Conservation (phyloP, 2,113 vertebrate species). For the Tetrax tetrax region DNA sequence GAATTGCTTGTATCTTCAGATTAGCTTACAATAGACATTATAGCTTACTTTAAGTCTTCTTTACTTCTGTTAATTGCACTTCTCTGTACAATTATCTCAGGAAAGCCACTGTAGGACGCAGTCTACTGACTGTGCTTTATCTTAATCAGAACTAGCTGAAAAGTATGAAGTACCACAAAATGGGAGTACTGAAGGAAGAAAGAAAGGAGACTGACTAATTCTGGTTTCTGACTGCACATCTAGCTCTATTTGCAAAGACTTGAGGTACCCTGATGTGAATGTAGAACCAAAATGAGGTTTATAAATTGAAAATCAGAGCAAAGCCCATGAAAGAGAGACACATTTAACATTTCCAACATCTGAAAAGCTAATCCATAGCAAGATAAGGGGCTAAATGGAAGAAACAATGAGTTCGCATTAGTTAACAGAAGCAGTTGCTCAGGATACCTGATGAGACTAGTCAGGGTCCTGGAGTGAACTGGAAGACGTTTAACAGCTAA, state of each 20-base stretch:
- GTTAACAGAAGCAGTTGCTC: neutral
- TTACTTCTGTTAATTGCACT: neutral
- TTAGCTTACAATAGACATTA: neutral
- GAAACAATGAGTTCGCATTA: neutral
- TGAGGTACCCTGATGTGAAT: neutral
- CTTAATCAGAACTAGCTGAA: neutral
- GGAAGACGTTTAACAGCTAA: neutral
- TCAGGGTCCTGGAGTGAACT: neutral
- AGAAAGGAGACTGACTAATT: neutral
- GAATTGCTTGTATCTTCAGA: neutral
- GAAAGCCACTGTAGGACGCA: neutral
- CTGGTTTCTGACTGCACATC: neutral
- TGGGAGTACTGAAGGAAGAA: neutral
- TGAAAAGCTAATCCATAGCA: neutral
- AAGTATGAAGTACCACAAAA: neutral
- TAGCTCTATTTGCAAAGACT: neutral
- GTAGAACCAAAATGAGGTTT: neutral
- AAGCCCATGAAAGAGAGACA: neutral
- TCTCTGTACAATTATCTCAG: neutral
- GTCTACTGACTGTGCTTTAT: neutral
- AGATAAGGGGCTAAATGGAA: neutral
- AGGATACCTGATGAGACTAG: neutral
- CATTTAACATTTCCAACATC: neutral
- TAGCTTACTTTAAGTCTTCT: neutral
- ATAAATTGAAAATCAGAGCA: neutral